phyloP scores from a whole-genome alignment of 1,140 invertebrate genomes.

The Drosophila trapezifrons region DNA sequence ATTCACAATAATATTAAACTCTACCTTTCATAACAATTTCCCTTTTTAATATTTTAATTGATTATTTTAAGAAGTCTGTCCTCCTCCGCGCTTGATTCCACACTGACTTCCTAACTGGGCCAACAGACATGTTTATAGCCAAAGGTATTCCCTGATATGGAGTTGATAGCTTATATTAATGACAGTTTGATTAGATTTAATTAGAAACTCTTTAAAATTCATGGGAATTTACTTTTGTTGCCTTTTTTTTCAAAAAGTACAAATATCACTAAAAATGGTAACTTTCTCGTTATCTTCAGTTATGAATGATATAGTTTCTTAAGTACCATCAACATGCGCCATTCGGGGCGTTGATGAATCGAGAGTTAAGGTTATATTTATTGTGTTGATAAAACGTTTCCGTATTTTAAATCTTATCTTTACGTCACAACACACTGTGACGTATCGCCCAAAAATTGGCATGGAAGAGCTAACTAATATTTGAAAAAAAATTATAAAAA shows the following conservation, averaged over 20 bases:
- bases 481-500: no score
- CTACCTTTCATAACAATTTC: constrained; percentile 26
- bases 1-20: neutral
- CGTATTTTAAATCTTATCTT: constrained; percentile 10
- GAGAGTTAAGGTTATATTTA: constrained; percentile 1
- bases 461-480: no score
- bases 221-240: constrained; percentile 12
- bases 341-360: constrained; percentile 5
- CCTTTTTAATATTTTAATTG: neutral
- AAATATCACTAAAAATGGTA: neutral
- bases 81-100: constrained; percentile 1
- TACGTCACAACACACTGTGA: neutral
- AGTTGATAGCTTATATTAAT: constrained; percentile 30
- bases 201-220: constrained; percentile 33
- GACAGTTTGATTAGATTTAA: constrained; percentile 49
- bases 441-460: neutral
- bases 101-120: constrained; percentile 9
- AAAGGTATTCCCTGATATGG: constrained; percentile 19
- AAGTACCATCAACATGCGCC: constrained; percentile 34
- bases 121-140: constrained; percentile 4
- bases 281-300: constrained; percentile 20
- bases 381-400: constrained; percentile 12
- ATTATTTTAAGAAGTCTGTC: neutral
- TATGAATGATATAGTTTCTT: constrained; percentile 23
- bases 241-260: neutral